These are phyloP conservation scores for Parazoanthus atlanticus DNA, from an alignment of 92 coral and sea anemone species.

Conservation along the genomic window DNA sequence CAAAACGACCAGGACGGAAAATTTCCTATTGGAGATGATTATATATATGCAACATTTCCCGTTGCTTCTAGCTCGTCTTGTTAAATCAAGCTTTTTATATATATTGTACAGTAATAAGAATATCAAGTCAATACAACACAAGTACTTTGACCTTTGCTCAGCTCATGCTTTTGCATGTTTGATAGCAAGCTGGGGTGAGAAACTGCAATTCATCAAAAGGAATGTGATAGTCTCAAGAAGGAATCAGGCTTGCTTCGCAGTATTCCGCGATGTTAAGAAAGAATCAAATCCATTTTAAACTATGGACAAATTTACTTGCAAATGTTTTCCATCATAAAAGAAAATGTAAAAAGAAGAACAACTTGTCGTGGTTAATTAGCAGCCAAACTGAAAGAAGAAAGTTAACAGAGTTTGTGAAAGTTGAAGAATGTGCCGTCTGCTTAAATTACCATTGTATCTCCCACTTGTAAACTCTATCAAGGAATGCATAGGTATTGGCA, in stretches of 20 bases:
- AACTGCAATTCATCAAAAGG: not conserved
- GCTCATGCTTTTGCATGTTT: not conserved
- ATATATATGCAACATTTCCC: too few relatives aligned
- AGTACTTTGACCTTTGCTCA: not conserved
- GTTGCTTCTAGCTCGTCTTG: too few relatives aligned
- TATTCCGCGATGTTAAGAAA: not conserved
- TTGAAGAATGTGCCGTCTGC: too few relatives aligned
- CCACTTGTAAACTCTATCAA: too few relatives aligned
- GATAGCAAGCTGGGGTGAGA: not conserved
- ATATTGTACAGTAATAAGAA: not conserved
- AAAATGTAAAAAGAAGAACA: too few relatives aligned
- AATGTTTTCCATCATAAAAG: too few relatives aligned
- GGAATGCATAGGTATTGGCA: too few relatives aligned
- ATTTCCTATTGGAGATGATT: slow-evolving; percentile 77
- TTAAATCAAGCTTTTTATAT: not conserved
- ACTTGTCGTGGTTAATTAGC: too few relatives aligned
- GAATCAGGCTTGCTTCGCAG: not conserved
- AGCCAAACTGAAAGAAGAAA: too few relatives aligned
- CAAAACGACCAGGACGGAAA: slow-evolving; percentile 60
- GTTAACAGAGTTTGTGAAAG: too few relatives aligned
- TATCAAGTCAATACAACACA: not conserved
- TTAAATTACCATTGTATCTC: too few relatives aligned
- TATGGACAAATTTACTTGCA: not conserved
- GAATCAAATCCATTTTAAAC: not conserved
- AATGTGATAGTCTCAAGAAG: not conserved